Evolutionary conservation across 1,140 invertebrate species (phyloP), one percentile per base, ranked within the genome.

Genomic region (Magallana ariakensis): DNA sequence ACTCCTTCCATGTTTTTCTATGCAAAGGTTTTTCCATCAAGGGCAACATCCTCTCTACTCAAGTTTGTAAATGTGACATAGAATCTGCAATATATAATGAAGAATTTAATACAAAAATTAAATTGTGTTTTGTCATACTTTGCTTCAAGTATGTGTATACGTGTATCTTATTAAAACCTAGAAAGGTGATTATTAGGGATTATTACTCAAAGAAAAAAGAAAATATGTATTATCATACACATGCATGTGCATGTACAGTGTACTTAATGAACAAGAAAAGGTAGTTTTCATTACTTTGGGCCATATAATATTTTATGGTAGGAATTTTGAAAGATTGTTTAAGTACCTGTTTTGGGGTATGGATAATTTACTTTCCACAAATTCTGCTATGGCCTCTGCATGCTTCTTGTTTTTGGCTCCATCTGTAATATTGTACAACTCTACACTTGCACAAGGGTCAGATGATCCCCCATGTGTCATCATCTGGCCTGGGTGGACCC

Each of bases 261-360:
- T 46, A 4, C 33, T 46, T 46, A 4, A n/a, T n/a, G n/a, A n/a
- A n/a, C n/a, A n/a, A n/a, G n/a, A 4, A 46, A 46, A 46, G 5
- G 33, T 4, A 46, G 33, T 46, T 46, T 46, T 46, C 33, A 46
- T 4, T 46, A 46, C 33, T 4, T 46, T 46, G 2, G 33, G 5
- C 33, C 2, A 46, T 46, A 46, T 46, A 5, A 46, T 46, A 46
- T 46, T 2, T 46, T 46, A 46, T 46, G 33, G 5, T 2, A 46
- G 33, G 2, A 46, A 46, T 46, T 2, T 46, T 46, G 33, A 46
- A 46, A 46, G 33, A 46, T 5, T n/a, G n/a, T n/a, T 46, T 46
- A 46, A 46, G n/a, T 85, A 87, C 85, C 85, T 90, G 66, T 90
- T 81, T 89, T 46, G 83, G 75, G 90, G 84, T 62, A 91, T 90